A percentile compares a stretch with the other conserved stretches of the same genome.
phyloP scores from a whole-genome alignment of 2,888 invertebrate genomes.

The Sympetrum striolatum region DNA sequence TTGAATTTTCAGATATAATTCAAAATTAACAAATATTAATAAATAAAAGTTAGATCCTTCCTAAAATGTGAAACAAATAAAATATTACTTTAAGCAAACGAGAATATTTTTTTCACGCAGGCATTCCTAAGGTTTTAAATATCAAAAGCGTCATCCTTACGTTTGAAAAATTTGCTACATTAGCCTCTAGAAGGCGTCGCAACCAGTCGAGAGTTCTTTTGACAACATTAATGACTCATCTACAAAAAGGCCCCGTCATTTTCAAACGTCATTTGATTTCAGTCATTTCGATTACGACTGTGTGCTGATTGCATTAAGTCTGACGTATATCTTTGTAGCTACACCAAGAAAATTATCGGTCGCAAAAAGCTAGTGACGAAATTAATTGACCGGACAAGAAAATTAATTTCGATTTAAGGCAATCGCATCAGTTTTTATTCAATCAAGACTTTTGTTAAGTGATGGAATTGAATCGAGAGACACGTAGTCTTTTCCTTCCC shows the following conservation, averaged over 20 bases:
- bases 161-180: too few species aligned
- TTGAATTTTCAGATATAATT: too few species aligned
- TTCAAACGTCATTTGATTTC: background rate
- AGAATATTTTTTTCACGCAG: too few species aligned
- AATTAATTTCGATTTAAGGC: background rate
- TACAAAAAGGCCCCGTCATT: background rate
- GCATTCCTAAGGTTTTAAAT: too few species aligned
- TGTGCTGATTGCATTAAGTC: background rate
- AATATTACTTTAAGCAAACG: too few species aligned
- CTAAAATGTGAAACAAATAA: too few species aligned
- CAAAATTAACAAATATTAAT: too few species aligned
- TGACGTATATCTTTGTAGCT: background rate
- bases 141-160: too few species aligned
- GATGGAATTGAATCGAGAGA: background rate
- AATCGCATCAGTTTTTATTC: background rate
- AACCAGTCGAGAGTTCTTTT: too few species aligned
- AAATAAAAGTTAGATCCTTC: too few species aligned
- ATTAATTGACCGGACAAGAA: background rate
- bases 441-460: slow-evolving; percentile 26
- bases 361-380: background rate
- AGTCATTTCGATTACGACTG: background rate
- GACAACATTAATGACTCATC: background rate
- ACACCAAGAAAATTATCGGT: background rate
- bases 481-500: background rate
- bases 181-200: too few species aligned